Base-by-base conservation (phyloP, 2,113 vertebrate species). In the Glareola pratincola region DNA sequence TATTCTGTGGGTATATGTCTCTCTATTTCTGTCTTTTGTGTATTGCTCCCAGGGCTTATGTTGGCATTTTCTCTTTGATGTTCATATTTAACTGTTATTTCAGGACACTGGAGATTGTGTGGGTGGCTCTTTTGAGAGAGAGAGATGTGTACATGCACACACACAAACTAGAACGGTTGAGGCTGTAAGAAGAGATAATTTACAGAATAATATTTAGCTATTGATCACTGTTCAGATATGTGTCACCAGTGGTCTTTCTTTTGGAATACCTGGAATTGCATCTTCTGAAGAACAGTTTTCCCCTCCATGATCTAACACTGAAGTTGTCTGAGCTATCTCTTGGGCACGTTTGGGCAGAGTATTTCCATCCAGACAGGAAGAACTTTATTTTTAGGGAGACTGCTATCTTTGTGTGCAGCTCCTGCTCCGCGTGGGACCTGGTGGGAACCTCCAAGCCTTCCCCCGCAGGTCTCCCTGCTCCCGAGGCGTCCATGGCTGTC, bases 91-190 rank as follows among this genome's bases (percentile, higher is more conserved):
- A 53, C 59, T 74, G 80, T 73, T 72, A 27, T 54, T 84, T 59
- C 77, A 77, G 92, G 90, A n/a, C 74, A 11, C 88, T 66, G 91
- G 73, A 73, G 91, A 21, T 12, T 13, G 67, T 71, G 91, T 71
- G 89, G 84, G 64, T 22, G 77, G 73, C 18, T 76, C 77, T 45
- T 79, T 48, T 68, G 75, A 69, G 79, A 51, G 63, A 26, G 45
- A 17, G 21, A 24, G 41, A 41, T 20, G 19, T 13, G 34, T 29
- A 23, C 8, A 7, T 29, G 3, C 23, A 45, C 3, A 34, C 21
- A 39, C 22, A 12, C 6, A 20, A 14, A 5, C 50, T 10, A 22
- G 74, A 30, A 26, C 16, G 23, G 34, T 6, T 41, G 63, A 7
- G 36, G 56, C 77, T 69, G 39, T 10, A 17, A 59, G 72, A 21